phyloP scores from a whole-genome alignment of 1,140 invertebrate genomes.

The Lepidurus apus region DNA sequence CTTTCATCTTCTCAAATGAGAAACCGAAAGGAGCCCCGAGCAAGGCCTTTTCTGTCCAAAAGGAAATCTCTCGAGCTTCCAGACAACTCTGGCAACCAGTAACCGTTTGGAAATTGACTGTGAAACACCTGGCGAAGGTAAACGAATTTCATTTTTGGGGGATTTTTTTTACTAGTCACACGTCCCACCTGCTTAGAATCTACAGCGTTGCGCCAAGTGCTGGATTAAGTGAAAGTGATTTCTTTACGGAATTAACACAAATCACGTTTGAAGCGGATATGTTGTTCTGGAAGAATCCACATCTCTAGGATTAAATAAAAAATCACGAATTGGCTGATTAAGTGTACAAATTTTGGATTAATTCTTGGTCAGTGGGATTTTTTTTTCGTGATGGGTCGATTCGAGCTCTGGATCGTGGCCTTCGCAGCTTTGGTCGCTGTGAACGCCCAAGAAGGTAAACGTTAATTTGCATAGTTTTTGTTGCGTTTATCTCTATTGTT shows the following conservation, averaged over 20 bases:
- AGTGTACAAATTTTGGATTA: not conserved
- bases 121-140: not conserved
- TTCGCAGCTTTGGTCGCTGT: not conserved
- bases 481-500: not conserved
- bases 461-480: not conserved
- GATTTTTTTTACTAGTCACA: not conserved
- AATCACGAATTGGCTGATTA: not conserved
- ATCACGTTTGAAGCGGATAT: not conserved
- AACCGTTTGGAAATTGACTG: constrained; percentile 8
- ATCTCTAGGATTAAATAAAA: not conserved
- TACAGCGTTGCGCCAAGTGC: no score
- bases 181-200: not conserved
- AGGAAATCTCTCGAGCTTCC: not conserved
- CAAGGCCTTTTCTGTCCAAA: constrained; percentile 21
- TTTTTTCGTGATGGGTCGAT: not conserved
- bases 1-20: constrained; percentile 15
- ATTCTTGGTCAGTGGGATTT: not conserved
- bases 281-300: constrained; percentile 1
- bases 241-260: constrained; percentile 12
- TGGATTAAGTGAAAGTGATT: no score
- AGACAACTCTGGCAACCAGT: not conserved
- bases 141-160: not conserved
- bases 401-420: not conserved
- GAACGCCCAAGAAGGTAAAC: not conserved
- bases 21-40: constrained; percentile 14